Base-by-base conservation (phyloP, 2,888 invertebrate species). In the Leucoptera coffeella region DNA sequence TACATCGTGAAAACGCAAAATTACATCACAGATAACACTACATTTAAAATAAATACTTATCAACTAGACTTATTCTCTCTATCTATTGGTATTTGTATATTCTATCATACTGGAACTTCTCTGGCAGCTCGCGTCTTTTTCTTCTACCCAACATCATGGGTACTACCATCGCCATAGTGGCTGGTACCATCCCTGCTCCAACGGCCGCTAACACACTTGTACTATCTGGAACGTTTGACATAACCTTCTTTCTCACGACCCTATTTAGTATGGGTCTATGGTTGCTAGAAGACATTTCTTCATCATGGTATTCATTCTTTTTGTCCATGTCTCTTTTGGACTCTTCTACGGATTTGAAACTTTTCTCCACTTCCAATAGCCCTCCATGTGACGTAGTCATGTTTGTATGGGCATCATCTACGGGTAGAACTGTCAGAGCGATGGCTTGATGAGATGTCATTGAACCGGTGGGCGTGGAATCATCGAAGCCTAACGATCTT, bases 101-200 rank as follows among this genome's bases (percentile, higher is more conserved):
- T n/a, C 10, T 19, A n/a, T 19, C 8, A 19, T 2, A 15, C 8
- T 13, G 25, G 25, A n/a, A 19, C 12, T n/a, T 17, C 13, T 4
- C 13, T 8, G 5, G 6, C 4, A 21, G 9, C 19, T 28, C 28
- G 7, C 28, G 19, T 15, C 22, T 20, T n/a, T 61, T 50, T 36
- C 56, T 45, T 6, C 48, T 45, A n/a, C 80, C 81, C 31, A 85
- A 59, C 49, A 84, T 80, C 75, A 85, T 79, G 0, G 86, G 86
- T 19, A 85, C 79, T 36, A 86, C 72, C 80, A 85, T 82, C 0
- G 85, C 85, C 79, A 85, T 82, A 0, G 85, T 83, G 0, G 85
- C 85, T 4, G 85, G 85, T 12, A 86, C 72, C 79, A 86, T 82
- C 1, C 85, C 85, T 10, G 85, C 85, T 1, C 85, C 82, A 1